Evolutionary conservation across 2,797 vertebrate genomes (phyloP).

Genomic region (Echiichthys vipera): DNA sequence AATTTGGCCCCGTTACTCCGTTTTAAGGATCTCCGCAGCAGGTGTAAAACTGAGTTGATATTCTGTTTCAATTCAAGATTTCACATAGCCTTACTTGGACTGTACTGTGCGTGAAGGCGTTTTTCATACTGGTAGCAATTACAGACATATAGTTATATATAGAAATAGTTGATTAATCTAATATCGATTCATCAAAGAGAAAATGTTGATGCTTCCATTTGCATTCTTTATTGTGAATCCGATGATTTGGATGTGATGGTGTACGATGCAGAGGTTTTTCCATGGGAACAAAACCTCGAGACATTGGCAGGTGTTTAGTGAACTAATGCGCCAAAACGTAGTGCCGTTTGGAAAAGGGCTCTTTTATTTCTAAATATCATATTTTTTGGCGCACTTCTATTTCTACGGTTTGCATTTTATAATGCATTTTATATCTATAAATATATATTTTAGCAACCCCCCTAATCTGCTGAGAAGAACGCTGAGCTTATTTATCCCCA

Average conservation of each 20-base stretch:
- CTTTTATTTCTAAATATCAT: not conserved
- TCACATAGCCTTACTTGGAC: not conserved
- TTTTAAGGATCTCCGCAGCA: slow-evolving; percentile 23
- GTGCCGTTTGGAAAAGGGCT: not conserved
- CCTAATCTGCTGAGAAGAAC: not conserved
- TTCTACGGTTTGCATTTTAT: not conserved
- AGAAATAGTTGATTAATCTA: slow-evolving; percentile 21
- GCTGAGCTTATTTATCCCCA: not conserved
- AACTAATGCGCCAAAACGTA: not conserved
- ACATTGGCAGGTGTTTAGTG: slow-evolving; percentile 41
- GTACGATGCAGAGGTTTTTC: slow-evolving; percentile 43
- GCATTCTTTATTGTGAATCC: slow-evolving; percentile 19
- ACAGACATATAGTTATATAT: no score
- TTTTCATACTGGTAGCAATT: slow-evolving; percentile 1
- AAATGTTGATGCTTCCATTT: slow-evolving; percentile 27
- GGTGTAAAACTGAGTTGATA: slow-evolving; percentile 11
- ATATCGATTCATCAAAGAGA: no score
- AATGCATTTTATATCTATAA: not conserved
- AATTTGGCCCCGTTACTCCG: not conserved
- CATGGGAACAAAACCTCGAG: slow-evolving; percentile 17
- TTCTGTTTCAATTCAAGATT: slow-evolving; percentile 7
- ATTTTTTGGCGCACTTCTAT: not conserved
- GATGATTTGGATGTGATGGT: slow-evolving; percentile 20
- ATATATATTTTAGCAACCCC: accelerated
- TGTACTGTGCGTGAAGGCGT: not conserved